These are phyloP conservation scores for Sycophila texana DNA, from an alignment of 2,888 invertebrate genomes.

Conservation along the genomic window DNA sequence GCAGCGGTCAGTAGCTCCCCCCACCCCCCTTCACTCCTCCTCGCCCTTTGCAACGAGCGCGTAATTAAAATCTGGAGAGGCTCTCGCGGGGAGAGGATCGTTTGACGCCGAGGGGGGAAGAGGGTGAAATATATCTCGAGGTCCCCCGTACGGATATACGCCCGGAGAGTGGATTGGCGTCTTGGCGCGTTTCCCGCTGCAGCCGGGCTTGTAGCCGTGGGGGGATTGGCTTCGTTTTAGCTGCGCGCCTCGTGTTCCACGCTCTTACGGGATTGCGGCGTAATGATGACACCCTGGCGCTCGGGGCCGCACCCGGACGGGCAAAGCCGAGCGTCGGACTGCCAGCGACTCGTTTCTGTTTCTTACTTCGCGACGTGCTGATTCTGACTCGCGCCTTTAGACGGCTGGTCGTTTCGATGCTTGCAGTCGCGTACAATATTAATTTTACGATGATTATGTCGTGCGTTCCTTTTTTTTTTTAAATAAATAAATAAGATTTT, in stretches of 20 bases:
- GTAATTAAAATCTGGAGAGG: conserved; percentile 14
- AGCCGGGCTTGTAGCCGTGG: background rate
- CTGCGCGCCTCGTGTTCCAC: background rate
- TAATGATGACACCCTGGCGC: conserved; percentile 10
- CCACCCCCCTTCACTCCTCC: no score
- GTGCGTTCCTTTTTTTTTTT: background rate
- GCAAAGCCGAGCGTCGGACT: background rate
- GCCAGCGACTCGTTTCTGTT: background rate
- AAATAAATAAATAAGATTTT: no score
- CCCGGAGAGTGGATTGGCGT: conserved; percentile 23
- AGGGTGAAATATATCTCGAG: background rate
- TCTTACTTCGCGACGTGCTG: background rate
- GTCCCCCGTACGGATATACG: background rate
- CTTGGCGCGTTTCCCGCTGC: conserved; percentile 34
- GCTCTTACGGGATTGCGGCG: conserved; percentile 4
- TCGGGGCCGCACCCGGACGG: background rate
- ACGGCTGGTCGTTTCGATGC: no score
- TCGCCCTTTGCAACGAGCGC: background rate
- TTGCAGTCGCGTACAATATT: background rate
- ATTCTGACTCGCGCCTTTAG: background rate
- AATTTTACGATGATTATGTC: background rate
- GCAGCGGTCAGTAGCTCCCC: no score
- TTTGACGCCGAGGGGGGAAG: background rate
- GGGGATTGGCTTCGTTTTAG: conserved; percentile 45
- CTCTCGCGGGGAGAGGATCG: background rate